These are phyloP conservation scores for Dendrolimus punctatus DNA, from an alignment of 1,140 invertebrate species.

Conservation along the genomic window DNA sequence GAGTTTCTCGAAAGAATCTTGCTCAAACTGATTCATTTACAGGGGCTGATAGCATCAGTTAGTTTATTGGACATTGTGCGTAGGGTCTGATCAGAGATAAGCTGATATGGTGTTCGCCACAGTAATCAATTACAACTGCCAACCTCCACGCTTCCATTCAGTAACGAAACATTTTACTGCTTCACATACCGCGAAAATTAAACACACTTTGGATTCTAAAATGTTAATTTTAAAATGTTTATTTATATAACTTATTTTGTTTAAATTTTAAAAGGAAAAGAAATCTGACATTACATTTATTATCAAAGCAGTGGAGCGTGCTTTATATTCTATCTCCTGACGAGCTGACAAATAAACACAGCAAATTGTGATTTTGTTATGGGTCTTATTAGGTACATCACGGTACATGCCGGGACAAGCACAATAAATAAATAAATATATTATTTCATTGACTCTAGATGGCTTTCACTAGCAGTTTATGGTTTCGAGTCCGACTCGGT, in stretches of 20 bases:
- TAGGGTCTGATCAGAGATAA: constrained; percentile 47
- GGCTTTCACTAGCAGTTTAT: no score
- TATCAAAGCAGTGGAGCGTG: background rate
- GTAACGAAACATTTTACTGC: constrained; percentile 32
- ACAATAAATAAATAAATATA: no score
- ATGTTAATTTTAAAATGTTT: constrained; percentile 27
- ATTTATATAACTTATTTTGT: constrained; percentile 3
- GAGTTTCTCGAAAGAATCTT: no score
- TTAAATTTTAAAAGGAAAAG: background rate
- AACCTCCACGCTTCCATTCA: constrained; percentile 16
- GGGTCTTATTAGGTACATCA: no score
- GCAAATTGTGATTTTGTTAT: no score
- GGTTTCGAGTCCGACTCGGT: no score
- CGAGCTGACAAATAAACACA: no score
- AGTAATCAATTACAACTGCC: constrained; percentile 49
- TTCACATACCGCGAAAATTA: constrained; percentile 35
- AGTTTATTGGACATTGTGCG: constrained; percentile 65
- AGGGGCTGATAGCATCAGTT: constrained; percentile 53
- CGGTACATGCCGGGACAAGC: no score
- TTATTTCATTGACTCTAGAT: no score
- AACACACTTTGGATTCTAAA: constrained; percentile 37
- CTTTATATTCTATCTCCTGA: background rate
- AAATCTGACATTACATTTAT: background rate
- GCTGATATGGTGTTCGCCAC: constrained; percentile 37
- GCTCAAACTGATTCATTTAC: constrained; percentile 58